Percentiles rank a stretch among this genome's conserved stretches.
phyloP scores from a whole-genome alignment of 2,888 invertebrate species.

The Leptura quadrifasciata region DNA sequence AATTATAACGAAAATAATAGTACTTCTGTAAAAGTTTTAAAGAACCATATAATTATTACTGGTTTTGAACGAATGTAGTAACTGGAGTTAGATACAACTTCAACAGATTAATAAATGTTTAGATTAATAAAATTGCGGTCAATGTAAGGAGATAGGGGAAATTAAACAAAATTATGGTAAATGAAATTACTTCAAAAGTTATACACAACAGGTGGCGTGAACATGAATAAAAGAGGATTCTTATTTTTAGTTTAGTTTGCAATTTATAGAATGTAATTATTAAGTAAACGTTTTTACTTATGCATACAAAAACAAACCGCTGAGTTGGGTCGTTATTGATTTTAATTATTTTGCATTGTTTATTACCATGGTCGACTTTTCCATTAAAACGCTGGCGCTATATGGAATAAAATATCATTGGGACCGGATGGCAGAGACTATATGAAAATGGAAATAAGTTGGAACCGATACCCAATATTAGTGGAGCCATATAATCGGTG shows the following conservation, averaged over 20 bases:
- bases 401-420: background rate
- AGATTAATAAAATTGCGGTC: too few species aligned
- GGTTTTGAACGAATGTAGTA: too few species aligned
- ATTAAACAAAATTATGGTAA: background rate
- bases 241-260: background rate
- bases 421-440: background rate
- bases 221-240: background rate
- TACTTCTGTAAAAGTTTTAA: too few species aligned
- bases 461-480: background rate
- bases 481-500: too few species aligned
- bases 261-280: background rate
- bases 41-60: too few species aligned
- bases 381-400: background rate
- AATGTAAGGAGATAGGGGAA: background rate
- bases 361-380: background rate
- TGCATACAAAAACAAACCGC: background rate
- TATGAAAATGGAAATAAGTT: background rate
- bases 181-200: background rate
- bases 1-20: too few species aligned
- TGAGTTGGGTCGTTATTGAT: background rate
- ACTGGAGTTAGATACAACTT: too few species aligned
- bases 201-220: background rate
- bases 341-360: background rate
- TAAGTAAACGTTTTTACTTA: conserved; percentile 3
- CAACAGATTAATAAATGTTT: too few species aligned